Evolutionary conservation across 2,888 invertebrate species (phyloP), one percentile per base, ranked within the genome.

Genomic region (Cosmorhoe ocellata): DNA sequence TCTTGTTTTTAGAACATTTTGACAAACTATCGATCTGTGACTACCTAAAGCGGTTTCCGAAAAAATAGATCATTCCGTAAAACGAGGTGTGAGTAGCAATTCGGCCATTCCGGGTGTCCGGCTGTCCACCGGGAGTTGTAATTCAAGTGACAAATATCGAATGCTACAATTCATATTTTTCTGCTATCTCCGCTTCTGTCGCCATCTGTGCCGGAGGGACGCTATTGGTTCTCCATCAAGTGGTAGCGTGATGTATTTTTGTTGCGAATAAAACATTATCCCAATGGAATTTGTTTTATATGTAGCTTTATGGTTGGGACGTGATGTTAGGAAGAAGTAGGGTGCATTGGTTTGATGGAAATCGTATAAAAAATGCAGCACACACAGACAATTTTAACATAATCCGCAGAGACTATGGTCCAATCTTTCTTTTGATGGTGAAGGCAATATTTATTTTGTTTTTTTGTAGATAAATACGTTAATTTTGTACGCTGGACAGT

Each of bases 131-230:
- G 90, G 88, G 90, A 81, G 84, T 84, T 81, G 81, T 90, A 90
- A 88, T 83, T 91, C 89, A 88, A 86, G 85, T 91, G 91, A 90
- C 91, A 91, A 91, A 91, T 90, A 91, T 91, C 90, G 89, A 85
- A 86, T 70, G 84, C 83, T 76, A 84, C 88, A 89, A 83, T 84
- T 89, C 88, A 90, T 88, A 88, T 90, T 88, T 90, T 89, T 89
- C 73, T 86, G 88, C 89, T 89, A 89, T 90, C 90, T 86, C 78
- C 84, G 79, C 76, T 76, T 71, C 81, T 79, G 85, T 75, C 86
- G 83, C 89, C 89, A 89, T 90, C 88, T 90, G 89, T 82, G 88
- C 86, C 80, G 76, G 75, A 73, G 85, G 86, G 84, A 79, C 72
- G 85, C 86, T 78, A 90, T 90, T 87, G 89, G 87, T 84, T 89